Evolutionary conservation across 2,888 invertebrate genomes (phyloP), one percentile per base, ranked within the genome.

Genomic region (Oscheius onirici): DNA sequence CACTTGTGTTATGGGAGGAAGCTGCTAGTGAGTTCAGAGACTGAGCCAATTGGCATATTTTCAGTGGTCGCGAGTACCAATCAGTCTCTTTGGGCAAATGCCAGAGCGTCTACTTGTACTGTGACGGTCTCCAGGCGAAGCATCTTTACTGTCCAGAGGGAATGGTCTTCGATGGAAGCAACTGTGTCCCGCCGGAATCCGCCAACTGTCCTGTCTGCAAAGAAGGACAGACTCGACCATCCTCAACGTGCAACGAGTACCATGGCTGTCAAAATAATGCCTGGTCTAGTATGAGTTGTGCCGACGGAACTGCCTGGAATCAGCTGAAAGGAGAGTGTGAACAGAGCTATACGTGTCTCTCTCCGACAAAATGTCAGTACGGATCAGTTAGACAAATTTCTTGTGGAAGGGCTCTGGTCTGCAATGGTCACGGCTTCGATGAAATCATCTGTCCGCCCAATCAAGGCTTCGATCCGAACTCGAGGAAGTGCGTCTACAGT

Each of bases 81-180:
- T 57, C 57, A 13, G 22, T 57, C n/a, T 28, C 44, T 10, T 24
- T 68, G 24, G 68, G 68, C 46, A 17, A 68, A 6, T 68, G 68
- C 26, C 68, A 68, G 17, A n/a, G 41, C n/a, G 57, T 51, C 57
- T 68, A 51, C 43, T 17, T 55, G 11, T 68, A 68, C 34, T 68
- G 68, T 46, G 68, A 68, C 17, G 68, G 68, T 40, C 52, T 22
- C 6, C 41, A 40, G 8, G 52, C 22, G 10, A 51, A 52, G 40
- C 22, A 54, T 17, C 54, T 66, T 52, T 40, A 52, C 40, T 66
- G 66, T 22, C 51, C 66, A 10, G 26, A 26, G 34, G 66, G 66
- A 40, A 66, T 52, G 52, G n/a, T 66, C 52, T 66, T 66, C 52
- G 51, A 66, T 15, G 66, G 66, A 17, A 11, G 17, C 10, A 20